Evolutionary conservation across 2,888 invertebrate genomes (phyloP), one percentile per base, ranked within the genome.

Genomic region (Pachymerium ferrugineum): DNA sequence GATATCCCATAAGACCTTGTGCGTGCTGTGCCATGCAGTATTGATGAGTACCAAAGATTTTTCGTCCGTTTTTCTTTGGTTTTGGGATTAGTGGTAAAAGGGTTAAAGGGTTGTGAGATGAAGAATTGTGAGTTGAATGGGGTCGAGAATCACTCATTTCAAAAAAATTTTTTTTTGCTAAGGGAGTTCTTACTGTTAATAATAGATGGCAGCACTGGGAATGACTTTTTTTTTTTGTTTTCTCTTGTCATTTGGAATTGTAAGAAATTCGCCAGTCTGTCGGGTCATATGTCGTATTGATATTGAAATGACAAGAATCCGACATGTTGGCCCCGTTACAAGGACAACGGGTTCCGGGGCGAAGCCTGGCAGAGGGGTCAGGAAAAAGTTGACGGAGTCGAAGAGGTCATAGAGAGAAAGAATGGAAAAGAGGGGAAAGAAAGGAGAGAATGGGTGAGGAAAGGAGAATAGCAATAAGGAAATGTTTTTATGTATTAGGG

Each of bases 1-100:
- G 62, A 62, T 62, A 62, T 62, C 62, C 62, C 62, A 62, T 62
- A 62, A 62, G 62, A 62, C 22, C 62, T 28, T 62, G 62, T 62
- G 62, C 62, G 62, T 25, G 62, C 62, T 62, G 62, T 62, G 62
- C 62, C 62, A 62, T 62, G 62, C 62, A 62, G 12, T 62, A 62
- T 62, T 62, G 62, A 62, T 62, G 62, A 62, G 62, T 28, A 62
- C 12, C 47, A 16, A 22, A 10, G 1, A 4, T 54, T 54, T 16
- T 54, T n/a, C 1, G 10, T 54, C 16, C 10, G 12, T 38, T 38
- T 47, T 8, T 19, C 47, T 47, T 47, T 22, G 16, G 38, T 6
- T 19, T 8, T 47, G 16, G 16, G n/a, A n/a, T 47, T 16, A 22
- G 19, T n/a, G 47, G 3, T 10, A 47, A 19, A 19, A 22, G 47